Conservation (phyloP, 2,888 invertebrate species). For the Cloeon dipterum region DNA sequence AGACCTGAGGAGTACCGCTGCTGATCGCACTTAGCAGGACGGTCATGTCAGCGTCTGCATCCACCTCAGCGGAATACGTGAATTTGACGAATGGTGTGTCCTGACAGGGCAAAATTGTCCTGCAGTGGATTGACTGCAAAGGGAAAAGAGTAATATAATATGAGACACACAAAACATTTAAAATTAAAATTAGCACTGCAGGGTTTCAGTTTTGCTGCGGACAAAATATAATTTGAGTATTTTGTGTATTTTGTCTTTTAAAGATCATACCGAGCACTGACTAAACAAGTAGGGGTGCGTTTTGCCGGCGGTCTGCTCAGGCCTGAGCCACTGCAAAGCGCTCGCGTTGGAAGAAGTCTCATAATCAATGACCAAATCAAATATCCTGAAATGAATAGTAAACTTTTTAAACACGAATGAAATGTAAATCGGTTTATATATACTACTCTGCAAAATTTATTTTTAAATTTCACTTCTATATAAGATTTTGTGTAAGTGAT, state of each 20-base stretch:
- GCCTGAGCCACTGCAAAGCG: constrained; percentile 73
- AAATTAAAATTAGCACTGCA: neutral
- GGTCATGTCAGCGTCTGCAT: constrained; percentile 47
- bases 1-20: constrained; percentile 14
- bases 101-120: constrained; percentile 79
- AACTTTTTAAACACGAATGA: constrained; percentile 2
- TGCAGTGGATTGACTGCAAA: constrained; percentile 59
- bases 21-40: constrained; percentile 75
- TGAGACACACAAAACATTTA: neutral
- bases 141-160: constrained; percentile 6
- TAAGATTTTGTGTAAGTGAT: constrained; percentile 5
- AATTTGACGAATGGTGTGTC: constrained; percentile 79
- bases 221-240: neutral
- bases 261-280: constrained; percentile 40
- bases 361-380: constrained; percentile 40
- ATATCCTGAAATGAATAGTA: constrained; percentile 17
- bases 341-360: constrained; percentile 52
- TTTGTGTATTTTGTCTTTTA: neutral
- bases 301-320: constrained; percentile 72
- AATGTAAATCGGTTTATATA: constrained; percentile 2
- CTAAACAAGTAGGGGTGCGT: constrained; percentile 66
- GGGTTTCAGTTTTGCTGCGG: neutral
- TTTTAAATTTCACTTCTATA: constrained; percentile 1
- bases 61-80: constrained; percentile 52
- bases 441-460: neutral